Conservation (phyloP, 2,113 vertebrate genomes). For the Periophthalmus modestus region DNA sequence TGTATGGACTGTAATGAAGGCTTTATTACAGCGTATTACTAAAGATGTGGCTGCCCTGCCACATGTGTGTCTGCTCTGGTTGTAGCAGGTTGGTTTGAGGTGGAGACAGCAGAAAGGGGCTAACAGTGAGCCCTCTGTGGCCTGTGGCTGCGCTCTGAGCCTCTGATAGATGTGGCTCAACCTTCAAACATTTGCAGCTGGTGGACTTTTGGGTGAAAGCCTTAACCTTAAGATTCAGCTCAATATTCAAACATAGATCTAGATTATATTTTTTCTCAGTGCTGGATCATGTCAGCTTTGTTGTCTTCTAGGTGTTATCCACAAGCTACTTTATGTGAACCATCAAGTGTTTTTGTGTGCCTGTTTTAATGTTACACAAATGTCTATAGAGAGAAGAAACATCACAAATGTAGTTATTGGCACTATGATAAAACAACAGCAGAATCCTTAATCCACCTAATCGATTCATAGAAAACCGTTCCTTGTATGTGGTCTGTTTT, state of each 20-base stretch:
- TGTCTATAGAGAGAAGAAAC: neutral
- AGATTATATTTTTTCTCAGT: neutral
- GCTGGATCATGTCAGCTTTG: neutral
- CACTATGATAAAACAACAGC: neutral
- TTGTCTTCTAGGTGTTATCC: neutral
- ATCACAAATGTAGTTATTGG: neutral
- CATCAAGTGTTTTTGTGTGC: neutral
- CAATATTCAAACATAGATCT: neutral
- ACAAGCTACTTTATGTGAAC: neutral
- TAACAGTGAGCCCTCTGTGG: conserved; percentile 14
- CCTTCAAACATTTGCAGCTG: conserved; percentile 20
- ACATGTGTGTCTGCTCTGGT: conserved; percentile 2
- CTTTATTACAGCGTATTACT: neutral
- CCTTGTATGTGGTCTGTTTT: neutral
- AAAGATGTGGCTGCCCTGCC: neutral
- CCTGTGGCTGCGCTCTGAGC: conserved; percentile 38
- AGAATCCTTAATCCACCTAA: neutral
- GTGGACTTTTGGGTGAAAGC: conserved; percentile 4
- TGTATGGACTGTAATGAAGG: too few species aligned
- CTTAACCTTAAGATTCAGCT: neutral
- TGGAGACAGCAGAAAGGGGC: conserved; percentile 20
- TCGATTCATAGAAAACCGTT: neutral
- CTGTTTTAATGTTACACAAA: neutral
- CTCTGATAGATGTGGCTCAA: conserved; percentile 38
- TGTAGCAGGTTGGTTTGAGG: conserved; percentile 34